A percentile compares a stretch with the other conserved stretches of the same genome.
Conservation (phyloP, 2,888 invertebrate genomes). For the Phania funesta region DNA sequence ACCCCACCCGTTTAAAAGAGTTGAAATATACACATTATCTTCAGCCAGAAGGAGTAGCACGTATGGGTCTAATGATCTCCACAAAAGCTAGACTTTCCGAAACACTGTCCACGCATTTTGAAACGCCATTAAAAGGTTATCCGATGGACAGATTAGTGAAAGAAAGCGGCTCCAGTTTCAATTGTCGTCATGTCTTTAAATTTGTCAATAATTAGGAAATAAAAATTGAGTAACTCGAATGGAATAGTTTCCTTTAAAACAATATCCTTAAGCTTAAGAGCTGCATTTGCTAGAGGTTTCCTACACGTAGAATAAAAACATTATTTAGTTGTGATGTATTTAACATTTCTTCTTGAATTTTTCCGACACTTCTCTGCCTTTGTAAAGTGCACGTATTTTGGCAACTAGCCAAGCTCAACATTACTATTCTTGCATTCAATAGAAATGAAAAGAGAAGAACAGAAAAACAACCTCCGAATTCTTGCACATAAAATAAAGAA, state of each 20-base stretch:
- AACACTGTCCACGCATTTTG: too few relatives aligned
- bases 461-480: background rate
- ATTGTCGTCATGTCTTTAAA: too few relatives aligned
- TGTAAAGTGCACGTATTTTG: constrained; percentile 30
- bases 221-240: background rate
- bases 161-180: too few relatives aligned
- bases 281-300: too few relatives aligned
- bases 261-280: background rate
- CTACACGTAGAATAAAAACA: constrained; percentile 16
- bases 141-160: too few relatives aligned
- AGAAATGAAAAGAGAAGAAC: background rate
- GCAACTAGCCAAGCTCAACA: constrained; percentile 56
- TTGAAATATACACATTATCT: too few relatives aligned
- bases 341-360: background rate
- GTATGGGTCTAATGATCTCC: too few relatives aligned
- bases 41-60: too few relatives aligned
- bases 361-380: constrained; percentile 1
- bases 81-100: too few relatives aligned
- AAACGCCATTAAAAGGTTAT: too few relatives aligned
- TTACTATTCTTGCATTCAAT: constrained; percentile 39
- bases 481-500: constrained; percentile 9
- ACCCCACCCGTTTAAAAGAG: too few relatives aligned
- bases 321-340: constrained; percentile 18
- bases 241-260: background rate
- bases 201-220: too few relatives aligned